These are phyloP conservation scores for Drosophila parabipectinata DNA, from an alignment of 1,140 invertebrate genomes.

Conservation along the genomic window DNA sequence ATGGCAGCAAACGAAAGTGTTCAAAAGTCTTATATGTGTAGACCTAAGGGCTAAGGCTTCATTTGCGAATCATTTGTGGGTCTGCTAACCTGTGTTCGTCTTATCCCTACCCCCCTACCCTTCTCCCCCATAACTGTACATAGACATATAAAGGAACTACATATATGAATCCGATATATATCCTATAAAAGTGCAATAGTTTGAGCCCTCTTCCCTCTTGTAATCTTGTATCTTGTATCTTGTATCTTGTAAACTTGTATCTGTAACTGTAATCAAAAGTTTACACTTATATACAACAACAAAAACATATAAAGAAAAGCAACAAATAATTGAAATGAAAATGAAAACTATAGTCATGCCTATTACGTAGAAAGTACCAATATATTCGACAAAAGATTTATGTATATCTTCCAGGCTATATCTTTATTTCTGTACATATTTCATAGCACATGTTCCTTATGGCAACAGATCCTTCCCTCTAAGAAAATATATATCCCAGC, in stretches of 20 bases:
- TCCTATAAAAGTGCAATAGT: conserved; percentile 66
- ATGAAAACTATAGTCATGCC: background rate
- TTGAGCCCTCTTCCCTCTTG: conserved; percentile 20
- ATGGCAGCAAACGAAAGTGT: conserved; percentile 64
- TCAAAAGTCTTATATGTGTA: conserved; percentile 63
- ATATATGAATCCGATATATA: conserved; percentile 22
- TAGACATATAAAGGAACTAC: conserved; percentile 26
- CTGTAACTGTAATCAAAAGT: conserved; percentile 36
- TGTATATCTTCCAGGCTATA: background rate
- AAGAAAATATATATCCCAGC: background rate
- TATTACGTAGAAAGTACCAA: background rate
- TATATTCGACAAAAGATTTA: background rate
- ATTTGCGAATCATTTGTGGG: conserved; percentile 8
- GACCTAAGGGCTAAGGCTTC: conserved; percentile 27
- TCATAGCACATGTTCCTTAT: conserved; percentile 11
- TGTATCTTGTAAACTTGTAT: conserved; percentile 10
- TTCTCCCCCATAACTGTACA: conserved; percentile 22
- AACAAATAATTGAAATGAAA: background rate
- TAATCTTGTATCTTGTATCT: background rate
- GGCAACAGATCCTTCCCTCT: background rate
- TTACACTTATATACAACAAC: conserved; percentile 14
- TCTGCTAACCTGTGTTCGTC: conserved; percentile 26
- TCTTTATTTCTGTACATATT: conserved; percentile 4
- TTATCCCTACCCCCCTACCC: background rate
- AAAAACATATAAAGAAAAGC: too few species aligned